phyloP scores from a whole-genome alignment of 2,797 vertebrate genomes.

The Carcharodon carcharias region DNA sequence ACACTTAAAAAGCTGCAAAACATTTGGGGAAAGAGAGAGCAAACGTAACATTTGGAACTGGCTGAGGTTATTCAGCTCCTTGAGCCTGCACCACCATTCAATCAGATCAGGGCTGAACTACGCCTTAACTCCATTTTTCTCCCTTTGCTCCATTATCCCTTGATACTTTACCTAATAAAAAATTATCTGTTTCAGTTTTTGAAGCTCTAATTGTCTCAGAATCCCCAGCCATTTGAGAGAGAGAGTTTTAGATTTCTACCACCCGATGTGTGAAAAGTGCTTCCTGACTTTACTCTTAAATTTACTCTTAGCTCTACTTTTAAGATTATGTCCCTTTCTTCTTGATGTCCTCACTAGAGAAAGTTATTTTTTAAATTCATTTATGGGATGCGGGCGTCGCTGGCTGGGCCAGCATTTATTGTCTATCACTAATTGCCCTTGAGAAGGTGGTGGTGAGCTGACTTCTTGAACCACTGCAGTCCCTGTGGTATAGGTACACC shows the following conservation, averaged over 20 bases:
- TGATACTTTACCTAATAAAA: not conserved
- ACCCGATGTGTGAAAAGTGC: not conserved
- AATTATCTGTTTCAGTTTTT: not conserved
- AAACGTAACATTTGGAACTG: not conserved
- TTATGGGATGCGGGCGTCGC: too few species aligned
- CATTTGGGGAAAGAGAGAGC: not conserved
- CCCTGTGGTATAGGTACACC: too few species aligned
- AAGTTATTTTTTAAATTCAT: not conserved
- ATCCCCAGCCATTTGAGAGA: not conserved
- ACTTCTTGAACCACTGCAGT: too few species aligned
- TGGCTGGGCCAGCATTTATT: too few species aligned
- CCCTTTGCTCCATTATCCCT: not conserved
- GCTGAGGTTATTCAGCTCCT: not conserved
- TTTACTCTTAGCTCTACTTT: not conserved
- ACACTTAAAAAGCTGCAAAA: not conserved
- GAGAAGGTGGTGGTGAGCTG: too few species aligned
- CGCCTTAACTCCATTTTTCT: not conserved
- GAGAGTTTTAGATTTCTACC: not conserved
- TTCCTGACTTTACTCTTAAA: not conserved
- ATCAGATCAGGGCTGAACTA: not conserved
- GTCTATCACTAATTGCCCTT: too few species aligned
- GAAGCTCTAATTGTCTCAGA: not conserved
- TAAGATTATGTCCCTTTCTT: not conserved
- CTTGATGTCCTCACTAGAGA: not conserved
- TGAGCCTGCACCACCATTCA: not conserved